phyloP scores from a whole-genome alignment of 2,888 invertebrate species.

The Trilocha varians region DNA sequence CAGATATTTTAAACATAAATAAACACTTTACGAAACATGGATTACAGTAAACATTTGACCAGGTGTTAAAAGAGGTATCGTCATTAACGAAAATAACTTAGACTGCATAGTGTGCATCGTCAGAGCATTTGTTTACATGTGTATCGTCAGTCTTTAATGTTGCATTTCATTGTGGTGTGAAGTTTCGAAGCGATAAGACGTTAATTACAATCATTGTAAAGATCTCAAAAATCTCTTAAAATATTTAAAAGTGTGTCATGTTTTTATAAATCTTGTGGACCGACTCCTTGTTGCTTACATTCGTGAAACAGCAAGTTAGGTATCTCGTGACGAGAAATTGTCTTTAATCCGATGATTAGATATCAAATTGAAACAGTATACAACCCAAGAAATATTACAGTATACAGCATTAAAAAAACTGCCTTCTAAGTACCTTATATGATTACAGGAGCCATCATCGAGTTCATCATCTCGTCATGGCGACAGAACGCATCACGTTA shows the following conservation, averaged over 20 bases:
- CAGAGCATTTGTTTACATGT: not conserved
- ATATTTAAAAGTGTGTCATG: too few species aligned
- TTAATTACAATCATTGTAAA: not conserved
- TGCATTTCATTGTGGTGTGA: not conserved
- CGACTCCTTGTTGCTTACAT: too few species aligned
- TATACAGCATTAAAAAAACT: too few species aligned
- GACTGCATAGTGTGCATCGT: not conserved
- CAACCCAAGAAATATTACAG: too few species aligned
- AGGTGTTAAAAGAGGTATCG: not conserved
- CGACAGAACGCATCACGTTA: slow-evolving; percentile 60
- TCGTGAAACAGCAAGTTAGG: too few species aligned
- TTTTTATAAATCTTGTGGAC: too few species aligned
- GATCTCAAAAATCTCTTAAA: not conserved
- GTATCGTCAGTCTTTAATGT: not conserved
- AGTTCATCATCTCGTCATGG: slow-evolving; percentile 53
- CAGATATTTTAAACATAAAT: not conserved
- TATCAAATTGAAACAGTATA: too few species aligned
- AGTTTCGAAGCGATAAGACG: not conserved
- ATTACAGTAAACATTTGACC: not conserved
- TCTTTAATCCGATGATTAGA: too few species aligned
- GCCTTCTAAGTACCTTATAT: too few species aligned
- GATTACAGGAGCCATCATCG: slow-evolving; percentile 52
- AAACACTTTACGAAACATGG: not conserved
- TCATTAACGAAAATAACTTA: not conserved
- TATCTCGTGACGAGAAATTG: too few species aligned